Percentiles rank a stretch among this genome's conserved stretches.
phyloP scores from a whole-genome alignment of 2,888 invertebrate species.

The Pediacus dermestoides region DNA sequence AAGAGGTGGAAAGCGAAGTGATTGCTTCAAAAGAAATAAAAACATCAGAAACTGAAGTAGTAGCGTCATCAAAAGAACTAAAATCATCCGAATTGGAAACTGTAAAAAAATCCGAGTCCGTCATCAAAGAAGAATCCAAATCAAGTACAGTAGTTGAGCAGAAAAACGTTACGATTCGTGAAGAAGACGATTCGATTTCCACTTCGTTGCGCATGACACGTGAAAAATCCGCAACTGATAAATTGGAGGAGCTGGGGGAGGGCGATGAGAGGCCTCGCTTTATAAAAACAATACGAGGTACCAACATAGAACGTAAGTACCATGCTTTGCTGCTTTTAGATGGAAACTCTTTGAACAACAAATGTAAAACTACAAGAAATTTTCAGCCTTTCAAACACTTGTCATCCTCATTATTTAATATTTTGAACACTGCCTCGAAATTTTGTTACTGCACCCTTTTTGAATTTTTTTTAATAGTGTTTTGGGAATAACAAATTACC shows the following conservation, averaged over 20 bases:
- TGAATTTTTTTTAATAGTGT: no score
- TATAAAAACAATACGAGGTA: slow-evolving; percentile 70
- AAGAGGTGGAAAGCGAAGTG: slow-evolving; percentile 8
- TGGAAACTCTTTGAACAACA: no score
- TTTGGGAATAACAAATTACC: no score
- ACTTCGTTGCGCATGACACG: slow-evolving; percentile 21
- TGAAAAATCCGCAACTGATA: slow-evolving; percentile 36
- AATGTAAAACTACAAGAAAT: no score
- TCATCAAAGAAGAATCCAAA: neutral
- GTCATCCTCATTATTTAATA: no score
- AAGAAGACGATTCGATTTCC: slow-evolving; percentile 23
- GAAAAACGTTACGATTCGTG: slow-evolving; percentile 12
- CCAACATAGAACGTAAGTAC: slow-evolving; percentile 76
- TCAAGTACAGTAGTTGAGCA: slow-evolving; percentile 10
- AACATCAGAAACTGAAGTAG: slow-evolving; percentile 1
- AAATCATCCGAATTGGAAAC: neutral
- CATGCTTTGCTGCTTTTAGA: no score
- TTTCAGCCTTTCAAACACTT: no score
- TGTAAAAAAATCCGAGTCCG: no score
- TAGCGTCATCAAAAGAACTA: neutral
- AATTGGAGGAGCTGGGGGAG: slow-evolving; percentile 33
- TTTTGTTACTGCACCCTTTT: no score
- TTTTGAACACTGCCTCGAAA: no score
- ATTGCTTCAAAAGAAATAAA: slow-evolving; percentile 2
- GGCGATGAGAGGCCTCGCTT: slow-evolving; percentile 66